Base-by-base conservation (phyloP, 2,888 invertebrate genomes). In the Smittia sp. region DNA sequence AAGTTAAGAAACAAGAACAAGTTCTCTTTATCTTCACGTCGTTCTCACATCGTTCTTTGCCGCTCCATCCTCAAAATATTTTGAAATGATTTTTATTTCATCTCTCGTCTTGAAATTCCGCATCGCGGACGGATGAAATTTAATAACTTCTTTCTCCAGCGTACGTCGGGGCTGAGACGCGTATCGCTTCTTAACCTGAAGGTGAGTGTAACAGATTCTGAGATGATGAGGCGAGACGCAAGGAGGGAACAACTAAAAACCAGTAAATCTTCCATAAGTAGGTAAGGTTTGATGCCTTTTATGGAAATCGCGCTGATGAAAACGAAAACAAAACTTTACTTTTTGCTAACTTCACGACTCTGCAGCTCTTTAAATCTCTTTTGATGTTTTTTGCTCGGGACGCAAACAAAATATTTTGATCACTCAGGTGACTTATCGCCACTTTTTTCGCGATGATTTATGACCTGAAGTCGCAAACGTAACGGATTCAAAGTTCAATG, bases 211-310 rank as follows among this genome's bases (percentile, higher is more conserved):
- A 46, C 46, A 46, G 11, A 46, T 46, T 46, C 46, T n/a, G 46
- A 46, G n/a, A n/a, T 15, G 46, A 46, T 46, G 46, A 46, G 15
- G 2, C 15, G 11, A 46, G 46, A 46, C 46, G 11, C 15, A 46
- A 46, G 46, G 46, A 46, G 46, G 46, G 15, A 15, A 46, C 46
- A 15, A 46, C 11, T n/a, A 6, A 46, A 38, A 67, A 67, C 32
- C 67, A 67, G 67, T 67, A 67, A 67, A 67, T 67, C 67, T 67
- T 22, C 41, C 38, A 38, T 67, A 67, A 67, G 67, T 67, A 67
- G 67, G 67, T 67, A 67, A 67, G 15, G n/a, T 18, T 41, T 9
- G n/a, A 1, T 41, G 41, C 67, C 67, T 22, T 67, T 38, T 67
- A 67, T 67, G 67, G 67, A 41, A 38, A 67, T 67, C 39, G 24